Evolutionary conservation across 2,113 vertebrate genomes (phyloP).

Genomic region (Myrmecophaga tridactyla): DNA sequence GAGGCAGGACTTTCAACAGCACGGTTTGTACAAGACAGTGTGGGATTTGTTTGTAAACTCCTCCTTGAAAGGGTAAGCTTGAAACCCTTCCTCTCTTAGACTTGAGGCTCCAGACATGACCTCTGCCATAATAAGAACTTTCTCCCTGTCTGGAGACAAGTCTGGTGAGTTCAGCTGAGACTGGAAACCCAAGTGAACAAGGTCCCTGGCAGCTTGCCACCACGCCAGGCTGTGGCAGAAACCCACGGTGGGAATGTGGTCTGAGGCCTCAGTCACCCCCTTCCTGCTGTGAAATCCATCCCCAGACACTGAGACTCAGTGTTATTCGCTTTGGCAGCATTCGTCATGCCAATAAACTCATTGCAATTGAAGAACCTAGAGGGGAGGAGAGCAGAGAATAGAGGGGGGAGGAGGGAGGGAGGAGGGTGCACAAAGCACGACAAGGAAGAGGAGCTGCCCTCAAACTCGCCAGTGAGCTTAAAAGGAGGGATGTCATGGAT

Average conservation of each 20-base stretch:
- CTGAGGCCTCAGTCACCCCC: constrained; percentile 37
- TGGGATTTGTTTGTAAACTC: not conserved
- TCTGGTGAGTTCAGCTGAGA: constrained; percentile 54
- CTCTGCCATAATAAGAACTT: constrained; percentile 51
- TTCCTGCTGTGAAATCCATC: constrained; percentile 77
- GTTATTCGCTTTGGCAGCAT: constrained; percentile 74
- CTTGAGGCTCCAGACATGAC: constrained; percentile 57
- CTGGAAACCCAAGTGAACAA: constrained; percentile 60
- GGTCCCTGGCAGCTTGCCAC: constrained; percentile 71
- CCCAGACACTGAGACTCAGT: constrained; percentile 70
- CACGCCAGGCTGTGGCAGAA: constrained; percentile 52
- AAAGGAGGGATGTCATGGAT: constrained; percentile 25
- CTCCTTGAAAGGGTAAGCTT: not conserved
- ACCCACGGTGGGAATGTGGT: constrained; percentile 68
- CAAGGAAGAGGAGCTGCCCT: not conserved
- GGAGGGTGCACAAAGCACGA: not conserved
- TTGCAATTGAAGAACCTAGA: constrained; percentile 72
- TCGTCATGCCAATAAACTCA: constrained; percentile 76
- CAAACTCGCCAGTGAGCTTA: not conserved
- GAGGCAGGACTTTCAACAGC: not conserved
- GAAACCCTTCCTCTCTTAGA: not conserved
- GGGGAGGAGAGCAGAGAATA: not conserved
- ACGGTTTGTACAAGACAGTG: not conserved
- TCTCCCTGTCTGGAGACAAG: constrained; percentile 58
- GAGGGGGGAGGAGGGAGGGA: not conserved